Base-by-base conservation (phyloP, 2,797 vertebrate species). In the Erethizon dorsatum region DNA sequence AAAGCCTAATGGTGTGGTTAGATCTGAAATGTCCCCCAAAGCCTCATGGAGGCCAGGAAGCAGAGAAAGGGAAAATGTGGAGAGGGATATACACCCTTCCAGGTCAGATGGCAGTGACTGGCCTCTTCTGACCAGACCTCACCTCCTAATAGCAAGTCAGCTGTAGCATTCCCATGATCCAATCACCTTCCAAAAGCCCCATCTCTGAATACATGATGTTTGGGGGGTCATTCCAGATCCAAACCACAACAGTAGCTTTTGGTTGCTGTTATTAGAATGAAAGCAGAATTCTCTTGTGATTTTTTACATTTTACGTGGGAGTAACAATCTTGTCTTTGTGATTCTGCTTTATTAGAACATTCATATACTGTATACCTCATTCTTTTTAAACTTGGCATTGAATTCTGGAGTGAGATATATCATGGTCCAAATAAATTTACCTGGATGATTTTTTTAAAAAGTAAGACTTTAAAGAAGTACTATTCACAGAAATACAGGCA, bases 261-360 rank as follows among this genome's bases (percentile, higher is more conserved):
- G 65, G 24, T 61, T 95, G 56, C 20, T 82, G 63, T 90, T 92
- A 14, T 88, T 94, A 71, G 11, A 3, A 54, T 50, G 22, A 4
- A 82, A 96, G 41, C 47, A 83, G 69, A 93, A 90, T 65, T 69
- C 67, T 79, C 80, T 84, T 78, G 11, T 73, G 73, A 77, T 45
- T 69, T 85, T 82, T 88, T 59, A 71, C 13, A 82, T 57, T 89
- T 26, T 93, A 77, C 90, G n/a, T 79, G 37, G 11, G 86, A 91
- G 24, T 37, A 77, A 82, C 5, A 26, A 4, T 90, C 31, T 88
- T 82, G 11, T 87, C 18, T 67, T 61, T 69, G 22, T 52, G 26
- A 59, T 67, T 94, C 84, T 88, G 37, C 77, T 77, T 80, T 85
- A 24, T 22, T 91, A 75, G 10, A 79, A 47, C 1, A 50, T 56